Evolutionary conservation across 64 coral and sea anemone species (phyloP).

Genomic region (Stichodactyla mertensii): DNA sequence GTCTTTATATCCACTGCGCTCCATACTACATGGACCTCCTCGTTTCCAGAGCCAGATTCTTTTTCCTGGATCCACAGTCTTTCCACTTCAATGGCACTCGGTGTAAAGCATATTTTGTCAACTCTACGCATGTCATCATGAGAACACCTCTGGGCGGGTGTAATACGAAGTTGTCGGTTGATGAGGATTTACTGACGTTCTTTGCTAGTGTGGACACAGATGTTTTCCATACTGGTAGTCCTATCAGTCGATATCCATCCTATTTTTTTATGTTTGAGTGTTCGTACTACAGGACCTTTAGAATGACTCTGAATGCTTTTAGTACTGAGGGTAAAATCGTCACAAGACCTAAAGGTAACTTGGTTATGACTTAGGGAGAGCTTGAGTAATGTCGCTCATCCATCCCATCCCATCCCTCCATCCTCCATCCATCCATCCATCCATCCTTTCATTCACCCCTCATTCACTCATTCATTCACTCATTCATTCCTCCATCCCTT

Average conservation of each 20-base stretch:
- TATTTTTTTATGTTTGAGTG: constrained; percentile 57
- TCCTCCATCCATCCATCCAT: neutral
- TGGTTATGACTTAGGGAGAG: too few relatives aligned
- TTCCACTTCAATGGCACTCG: constrained; percentile 43
- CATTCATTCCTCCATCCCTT: too few relatives aligned
- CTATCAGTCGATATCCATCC: constrained; percentile 48
- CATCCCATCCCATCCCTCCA: neutral
- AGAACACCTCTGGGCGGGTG: constrained; percentile 64
- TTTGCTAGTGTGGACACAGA: constrained; percentile 59
- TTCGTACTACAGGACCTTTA: constrained; percentile 58
- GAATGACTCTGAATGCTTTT: constrained; percentile 53
- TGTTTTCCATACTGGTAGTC: constrained; percentile 13
- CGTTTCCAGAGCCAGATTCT: constrained; percentile 27
- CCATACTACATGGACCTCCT: constrained; percentile 54
- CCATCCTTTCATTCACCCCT: too few relatives aligned
- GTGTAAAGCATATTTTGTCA: constrained; percentile 30
- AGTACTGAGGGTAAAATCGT: constrained; percentile 39
- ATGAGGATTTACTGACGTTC: constrained; percentile 55
- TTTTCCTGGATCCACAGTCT: constrained; percentile 45
- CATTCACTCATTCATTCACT: too few relatives aligned
- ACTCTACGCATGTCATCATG: constrained; percentile 55
- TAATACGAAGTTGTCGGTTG: constrained; percentile 17
- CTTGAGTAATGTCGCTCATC: neutral
- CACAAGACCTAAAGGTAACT: constrained; percentile 33
- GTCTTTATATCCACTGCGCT: constrained; percentile 40